Evolutionary conservation across 2,113 vertebrate genomes (phyloP), one percentile per base, ranked within the genome.

Genomic region (Oenanthe melanoleuca): DNA sequence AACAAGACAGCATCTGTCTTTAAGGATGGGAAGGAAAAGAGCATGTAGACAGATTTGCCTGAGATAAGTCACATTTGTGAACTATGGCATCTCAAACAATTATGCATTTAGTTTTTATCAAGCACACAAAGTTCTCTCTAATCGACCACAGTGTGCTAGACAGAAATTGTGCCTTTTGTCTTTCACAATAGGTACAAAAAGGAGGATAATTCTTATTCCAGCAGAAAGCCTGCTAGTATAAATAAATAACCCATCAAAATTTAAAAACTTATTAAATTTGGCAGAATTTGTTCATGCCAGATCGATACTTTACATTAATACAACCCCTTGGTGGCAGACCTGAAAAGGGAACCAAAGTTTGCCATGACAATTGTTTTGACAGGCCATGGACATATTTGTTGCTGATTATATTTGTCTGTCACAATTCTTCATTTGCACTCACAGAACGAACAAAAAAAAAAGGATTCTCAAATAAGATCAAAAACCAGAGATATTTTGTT

Each of bases 301-400:
- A 91, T 96, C 52, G 0, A 93, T 96, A 80, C 19, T 77, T 88
- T 70, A 69, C 75, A 77, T 93, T 93, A 73, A 83, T n/a, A 66
- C 60, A 78, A 61, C 28, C 1, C 1, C 24, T 53, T 34, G 42
- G 50, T 82, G 74, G 61, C 66, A 80, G 85, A 83, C 38, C 34
- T 80, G 94, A 64, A 80, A 90, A 93, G n/a, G 84, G 47, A 94
- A 80, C 26, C 24, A 31, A 90, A 90, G 45, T 73, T 92, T 93
- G 34, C 73, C 67, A 14, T 42, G 55, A 31, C 72, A 63, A 57
- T 61, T 69, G 31, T 64, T 95, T 87, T 87, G 85, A 92, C 55
- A 74, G 59, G 22, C 24, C 60, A 66, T 0, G 5, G 47, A 20
- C 21, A 16, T 63, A 50, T 82, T 92, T 65, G 49, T 53, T 40